Conservation (phyloP, 2,113 vertebrate genomes). For the Takifugu flavidus region DNA sequence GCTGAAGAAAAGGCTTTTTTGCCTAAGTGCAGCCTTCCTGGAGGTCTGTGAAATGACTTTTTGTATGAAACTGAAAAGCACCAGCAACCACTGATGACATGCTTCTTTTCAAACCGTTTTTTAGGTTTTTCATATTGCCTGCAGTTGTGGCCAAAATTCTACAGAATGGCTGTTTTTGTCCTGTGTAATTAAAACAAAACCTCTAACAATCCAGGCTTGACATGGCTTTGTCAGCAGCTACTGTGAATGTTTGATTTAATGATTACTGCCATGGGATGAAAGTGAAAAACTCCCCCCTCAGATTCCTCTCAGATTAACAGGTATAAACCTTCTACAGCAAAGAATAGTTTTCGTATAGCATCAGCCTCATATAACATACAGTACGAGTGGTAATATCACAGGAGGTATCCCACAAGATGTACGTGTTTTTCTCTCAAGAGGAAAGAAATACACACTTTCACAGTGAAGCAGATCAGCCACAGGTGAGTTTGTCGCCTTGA, state of each 20-base stretch:
- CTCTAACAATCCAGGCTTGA: conserved; percentile 18
- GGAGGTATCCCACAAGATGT: conserved; percentile 10
- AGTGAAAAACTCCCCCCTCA: conserved; percentile 17
- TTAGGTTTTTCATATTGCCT: too few relatives aligned
- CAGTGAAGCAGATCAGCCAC: conserved; percentile 7
- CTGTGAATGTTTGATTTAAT: conserved; percentile 17
- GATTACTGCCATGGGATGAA: conserved; percentile 21
- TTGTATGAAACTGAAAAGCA: too few relatives aligned
- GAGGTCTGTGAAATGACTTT: background rate
- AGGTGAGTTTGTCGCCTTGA: conserved; percentile 2
- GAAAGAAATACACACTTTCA: background rate
- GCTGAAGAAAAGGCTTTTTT: background rate
- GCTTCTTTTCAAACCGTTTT: too few relatives aligned
- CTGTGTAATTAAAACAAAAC: conserved; percentile 34
- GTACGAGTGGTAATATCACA: too few relatives aligned
- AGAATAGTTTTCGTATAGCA: too few relatives aligned
- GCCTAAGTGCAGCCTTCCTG: background rate
- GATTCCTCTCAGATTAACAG: background rate
- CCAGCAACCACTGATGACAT: too few relatives aligned
- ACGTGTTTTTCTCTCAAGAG: conserved; percentile 44
- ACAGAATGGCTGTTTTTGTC: conserved; percentile 28
- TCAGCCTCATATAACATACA: too few relatives aligned
- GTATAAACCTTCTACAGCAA: too few relatives aligned
- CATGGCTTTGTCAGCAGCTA: conserved; percentile 26
- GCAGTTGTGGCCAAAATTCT: conserved; percentile 7